Base-by-base conservation (phyloP, 2,797 vertebrate genomes). In the Neopelma chrysocephalum region DNA sequence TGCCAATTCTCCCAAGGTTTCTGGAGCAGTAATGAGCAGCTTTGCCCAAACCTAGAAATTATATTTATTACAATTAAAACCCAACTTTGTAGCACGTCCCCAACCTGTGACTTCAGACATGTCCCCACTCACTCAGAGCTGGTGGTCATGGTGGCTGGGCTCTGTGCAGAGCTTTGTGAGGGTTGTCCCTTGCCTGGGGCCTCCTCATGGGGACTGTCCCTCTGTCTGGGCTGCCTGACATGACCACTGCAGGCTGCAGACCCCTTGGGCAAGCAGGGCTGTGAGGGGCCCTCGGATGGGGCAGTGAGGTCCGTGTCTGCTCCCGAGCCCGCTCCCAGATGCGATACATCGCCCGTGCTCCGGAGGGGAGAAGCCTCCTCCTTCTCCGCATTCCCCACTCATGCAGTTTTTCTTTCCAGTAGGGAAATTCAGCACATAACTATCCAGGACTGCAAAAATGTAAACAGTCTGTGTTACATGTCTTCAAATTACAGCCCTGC, bases 361-460 rank as follows among this genome's bases (percentile, higher is more conserved):
- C 0, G 0, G 19, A 70, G 50, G 53, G 82, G 57, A 91, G 79
- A 61, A 40, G 23, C 87, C 95, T 91, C 87, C 89, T 96, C 90
- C 93, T 92, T 17, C 90, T 58, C 87, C 3, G 5, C 95, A 94
- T 95, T 96, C 94, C 92, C 95, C 4, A 2, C 90, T 96, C 78
- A 53, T 87, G 90, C 94, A 92, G 91, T 91, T 94, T 94, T 92
- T 91, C 90, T 93, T 95, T 96, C 96, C 95, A 96, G 89, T 68
- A 80, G 94, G 80, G 93, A 92, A 90, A 94, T 81, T 85, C 92
- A 89, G 92, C 85, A 5, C 94, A 71, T 65, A 88, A 62, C 96
- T 70, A 77, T 72, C 87, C 87, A 79, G 92, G 95, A 58, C 26
- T 95, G 90, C 89, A 96, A 73, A 93, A 96, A 94, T 95, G 95